phyloP scores from a whole-genome alignment of 2,888 invertebrate genomes.

The Temnothorax unifasciatus region DNA sequence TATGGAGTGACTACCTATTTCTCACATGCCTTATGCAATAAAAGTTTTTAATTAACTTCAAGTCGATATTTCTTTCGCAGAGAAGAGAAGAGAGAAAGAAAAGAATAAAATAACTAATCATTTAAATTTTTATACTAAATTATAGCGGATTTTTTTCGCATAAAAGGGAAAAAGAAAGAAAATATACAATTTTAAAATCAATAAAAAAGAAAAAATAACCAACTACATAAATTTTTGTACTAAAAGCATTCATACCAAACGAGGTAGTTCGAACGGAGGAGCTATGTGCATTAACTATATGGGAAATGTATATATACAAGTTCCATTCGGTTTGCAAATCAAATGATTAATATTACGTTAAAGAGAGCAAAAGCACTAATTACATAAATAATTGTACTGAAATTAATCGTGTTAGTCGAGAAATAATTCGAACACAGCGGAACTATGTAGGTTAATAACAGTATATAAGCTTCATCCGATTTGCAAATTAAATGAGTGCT shows the following conservation, averaged over 20 bases:
- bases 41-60: background rate
- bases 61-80: background rate
- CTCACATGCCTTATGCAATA: background rate
- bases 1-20: background rate
- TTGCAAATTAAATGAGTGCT: background rate
- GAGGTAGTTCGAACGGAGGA: background rate
- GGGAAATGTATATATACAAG: background rate
- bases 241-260: too few species aligned
- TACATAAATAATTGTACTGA: background rate
- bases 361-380: background rate
- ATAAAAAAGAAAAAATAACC: too few species aligned
- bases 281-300: background rate
- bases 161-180: too few species aligned
- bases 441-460: background rate
- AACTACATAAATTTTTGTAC: too few species aligned
- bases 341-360: background rate
- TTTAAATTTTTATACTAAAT: background rate
- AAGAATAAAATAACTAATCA: background rate
- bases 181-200: too few species aligned
- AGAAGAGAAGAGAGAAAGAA: background rate
- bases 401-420: background rate
- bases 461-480: background rate
- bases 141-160: too few species aligned
- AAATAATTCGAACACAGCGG: background rate
- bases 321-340: background rate